Base-by-base conservation (phyloP, 2,797 vertebrate species). In the Crenuchus spilurus region DNA sequence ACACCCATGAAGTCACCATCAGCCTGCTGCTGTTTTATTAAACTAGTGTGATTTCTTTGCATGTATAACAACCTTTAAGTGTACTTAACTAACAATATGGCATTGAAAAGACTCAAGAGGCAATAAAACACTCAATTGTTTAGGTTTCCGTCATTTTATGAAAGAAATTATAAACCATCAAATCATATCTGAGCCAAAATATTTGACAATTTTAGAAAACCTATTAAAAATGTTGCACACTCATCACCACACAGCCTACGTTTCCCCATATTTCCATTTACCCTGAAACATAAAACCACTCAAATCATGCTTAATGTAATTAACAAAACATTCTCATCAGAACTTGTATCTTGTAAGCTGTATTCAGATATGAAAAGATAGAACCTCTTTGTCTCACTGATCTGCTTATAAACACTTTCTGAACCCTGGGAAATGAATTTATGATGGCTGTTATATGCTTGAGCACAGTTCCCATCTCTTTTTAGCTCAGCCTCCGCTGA, bases 401-500 rank as follows among this genome's bases (percentile, higher is more conserved):
- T 46, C 28, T 41, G 31, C 22, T 73, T 22, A 31, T 58, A 44
- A 67, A 60, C 2, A 35, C 22, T 63, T 33, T 49, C 31, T 33
- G 33, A 46, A 63, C 7, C 6, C 44, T 24, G 48, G 39, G 42
- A 52, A 35, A 64, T 31, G 33, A 31, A 8, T 41, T 7, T 22
- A 33, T 30, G 41, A 46, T 5, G 24, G 37, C 51, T 46, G 18
- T 48, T 26, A 51, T 37, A 58, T 42, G 4, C 64, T 49, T 11
- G 42, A 52, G 4, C 54, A 10, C 16, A 33, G 37, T 49, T 33
- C 3, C 11, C n/a, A n/a, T n/a, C 8, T 30, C 10, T 24, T 30
- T 57, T 80, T 64, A 81, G n/a, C 79, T 61, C 24, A 77, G 75
- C 54, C 83, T 82, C 42, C 86, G 68, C 18, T 83, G 82, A 37